Conservation (phyloP, 1,140 invertebrate species). For the Pectinophora gossypiella region DNA sequence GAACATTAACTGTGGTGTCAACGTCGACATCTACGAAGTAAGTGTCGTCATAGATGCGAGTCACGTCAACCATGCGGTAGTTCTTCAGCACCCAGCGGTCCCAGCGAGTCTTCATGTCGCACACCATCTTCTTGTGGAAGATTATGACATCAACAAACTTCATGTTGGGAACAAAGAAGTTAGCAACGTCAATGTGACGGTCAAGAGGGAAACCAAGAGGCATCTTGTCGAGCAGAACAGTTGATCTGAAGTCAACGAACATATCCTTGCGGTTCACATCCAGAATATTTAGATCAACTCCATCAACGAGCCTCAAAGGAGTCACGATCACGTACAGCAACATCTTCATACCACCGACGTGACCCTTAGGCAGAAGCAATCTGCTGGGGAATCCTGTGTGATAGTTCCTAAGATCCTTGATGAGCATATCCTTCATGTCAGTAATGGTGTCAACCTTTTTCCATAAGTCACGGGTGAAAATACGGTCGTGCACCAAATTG, state of each 20-base stretch:
- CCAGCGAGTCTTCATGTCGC: constrained; percentile 58
- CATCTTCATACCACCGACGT: constrained; percentile 77
- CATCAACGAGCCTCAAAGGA: constrained; percentile 57
- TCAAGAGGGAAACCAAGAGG: constrained; percentile 83
- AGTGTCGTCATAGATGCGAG: constrained; percentile 19
- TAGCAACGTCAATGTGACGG: constrained; percentile 71
- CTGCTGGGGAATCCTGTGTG: constrained; percentile 78
- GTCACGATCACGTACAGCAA: constrained; percentile 77
- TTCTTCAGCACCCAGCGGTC: constrained; percentile 45
- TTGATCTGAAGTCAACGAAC: constrained; percentile 48
- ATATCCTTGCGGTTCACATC: constrained; percentile 46
- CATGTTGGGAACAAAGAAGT: constrained; percentile 77
- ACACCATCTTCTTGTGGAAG: constrained; percentile 71
- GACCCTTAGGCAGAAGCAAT: constrained; percentile 78
- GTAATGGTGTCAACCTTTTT: constrained; percentile 49
- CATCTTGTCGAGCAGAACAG: constrained; percentile 71
- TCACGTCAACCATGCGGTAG: constrained; percentile 42
- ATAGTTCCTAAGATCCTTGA: constrained; percentile 50
- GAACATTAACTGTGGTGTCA: constrained; percentile 25
- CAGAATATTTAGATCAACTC: constrained; percentile 41
- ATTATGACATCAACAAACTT: constrained; percentile 77
- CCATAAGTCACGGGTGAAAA: constrained; percentile 63
- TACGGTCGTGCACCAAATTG: constrained; percentile 64
- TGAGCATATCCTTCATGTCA: constrained; percentile 35
- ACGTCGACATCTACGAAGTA: constrained; percentile 42